Evolutionary conservation across 2,113 vertebrate species (phyloP).

Genomic region (Columbina picui): DNA sequence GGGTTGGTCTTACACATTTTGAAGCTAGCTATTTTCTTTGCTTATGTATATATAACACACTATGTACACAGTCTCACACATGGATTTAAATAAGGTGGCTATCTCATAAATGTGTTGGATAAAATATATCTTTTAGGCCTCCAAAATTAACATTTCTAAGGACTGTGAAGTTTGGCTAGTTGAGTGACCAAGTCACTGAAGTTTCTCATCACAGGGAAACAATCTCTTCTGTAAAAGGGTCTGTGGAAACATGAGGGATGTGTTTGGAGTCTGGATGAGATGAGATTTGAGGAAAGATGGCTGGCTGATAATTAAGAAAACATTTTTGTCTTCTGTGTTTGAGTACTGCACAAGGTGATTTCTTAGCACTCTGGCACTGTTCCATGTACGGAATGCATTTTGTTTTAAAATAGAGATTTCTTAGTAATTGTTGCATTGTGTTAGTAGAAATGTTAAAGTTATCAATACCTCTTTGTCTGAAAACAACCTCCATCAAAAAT

Average conservation of each 20-base stretch:
- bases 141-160: neutral
- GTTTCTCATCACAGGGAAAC: neutral
- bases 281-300: neutral
- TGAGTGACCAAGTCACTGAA: too few species aligned
- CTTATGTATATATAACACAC: rapidly evolving
- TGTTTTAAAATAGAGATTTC: neutral
- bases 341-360: neutral
- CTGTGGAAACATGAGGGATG: neutral
- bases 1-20: neutral
- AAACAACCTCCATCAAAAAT: neutral
- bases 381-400: neutral
- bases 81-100: neutral
- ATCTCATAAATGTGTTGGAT: neutral
- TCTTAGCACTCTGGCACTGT: neutral
- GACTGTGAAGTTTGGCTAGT: neutral
- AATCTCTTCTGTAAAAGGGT: neutral
- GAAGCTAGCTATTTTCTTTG: neutral
- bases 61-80: too few species aligned
- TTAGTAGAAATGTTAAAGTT: neutral
- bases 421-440: neutral
- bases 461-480: neutral
- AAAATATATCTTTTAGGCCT: neutral
- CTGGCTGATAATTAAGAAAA: neutral
- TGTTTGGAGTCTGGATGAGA: neutral
- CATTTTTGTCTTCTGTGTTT: neutral